Percentiles rank a stretch among this genome's conserved stretches.
Conservation (phyloP, 2,888 invertebrate species). For the Drosophila hamatofila region DNA sequence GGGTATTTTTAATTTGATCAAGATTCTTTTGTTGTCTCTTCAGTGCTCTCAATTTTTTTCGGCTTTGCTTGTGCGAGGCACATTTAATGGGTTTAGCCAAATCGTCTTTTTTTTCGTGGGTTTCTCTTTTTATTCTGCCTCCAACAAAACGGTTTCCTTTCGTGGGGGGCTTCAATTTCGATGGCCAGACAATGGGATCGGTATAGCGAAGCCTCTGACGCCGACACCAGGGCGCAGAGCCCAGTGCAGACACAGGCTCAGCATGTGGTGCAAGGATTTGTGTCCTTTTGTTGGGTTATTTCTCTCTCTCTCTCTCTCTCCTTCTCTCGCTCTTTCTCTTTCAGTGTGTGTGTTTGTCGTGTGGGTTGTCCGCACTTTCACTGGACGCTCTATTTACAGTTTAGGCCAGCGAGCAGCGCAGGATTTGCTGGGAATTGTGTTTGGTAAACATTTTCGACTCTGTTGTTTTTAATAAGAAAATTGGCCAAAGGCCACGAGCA, state of each 20-base stretch:
- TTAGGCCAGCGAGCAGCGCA: slow-evolving; percentile 49
- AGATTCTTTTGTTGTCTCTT: background rate
- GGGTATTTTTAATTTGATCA: slow-evolving; percentile 18
- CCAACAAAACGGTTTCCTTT: slow-evolving; percentile 61
- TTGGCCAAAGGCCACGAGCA: slow-evolving; percentile 76
- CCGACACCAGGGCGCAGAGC: slow-evolving; percentile 22
- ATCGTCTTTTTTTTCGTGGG: slow-evolving; percentile 29
- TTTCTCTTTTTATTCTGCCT: slow-evolving; percentile 10
- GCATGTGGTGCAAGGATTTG: slow-evolving; percentile 75
- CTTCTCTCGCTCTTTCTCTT: too few species aligned
- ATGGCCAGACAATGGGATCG: slow-evolving; percentile 43
- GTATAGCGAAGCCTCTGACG: slow-evolving; percentile 13
- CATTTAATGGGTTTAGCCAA: slow-evolving; percentile 71
- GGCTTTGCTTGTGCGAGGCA: slow-evolving; percentile 37
- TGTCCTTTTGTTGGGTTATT: slow-evolving; percentile 43
- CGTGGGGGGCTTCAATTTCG: slow-evolving; percentile 42
- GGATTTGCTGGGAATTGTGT: slow-evolving; percentile 77
- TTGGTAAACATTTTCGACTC: slow-evolving; percentile 78
- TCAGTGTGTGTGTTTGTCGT: slow-evolving; percentile 1
- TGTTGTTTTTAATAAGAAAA: slow-evolving; percentile 80
- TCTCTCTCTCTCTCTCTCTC: background rate
- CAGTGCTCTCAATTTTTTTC: slow-evolving; percentile 15
- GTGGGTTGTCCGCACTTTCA: slow-evolving; percentile 73
- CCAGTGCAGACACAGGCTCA: slow-evolving; percentile 45
- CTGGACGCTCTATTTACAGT: slow-evolving; percentile 78